Evolutionary conservation across 1,140 invertebrate species (phyloP), one percentile per base, ranked within the genome.

Genomic region (Drosophila simulans): DNA sequence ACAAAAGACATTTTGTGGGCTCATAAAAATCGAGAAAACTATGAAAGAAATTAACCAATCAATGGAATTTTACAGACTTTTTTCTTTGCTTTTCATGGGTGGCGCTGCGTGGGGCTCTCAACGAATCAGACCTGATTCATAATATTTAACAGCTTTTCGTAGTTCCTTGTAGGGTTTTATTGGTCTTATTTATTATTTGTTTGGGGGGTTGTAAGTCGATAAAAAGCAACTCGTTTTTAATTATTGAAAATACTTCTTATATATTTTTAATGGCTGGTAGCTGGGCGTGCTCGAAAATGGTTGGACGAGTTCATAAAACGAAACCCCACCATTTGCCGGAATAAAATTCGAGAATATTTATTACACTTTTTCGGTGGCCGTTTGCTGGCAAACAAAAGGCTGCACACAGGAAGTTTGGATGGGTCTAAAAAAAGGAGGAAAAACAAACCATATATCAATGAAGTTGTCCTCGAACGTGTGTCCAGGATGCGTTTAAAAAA

Each of bases 401-500:
- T 51, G 55, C 73, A 71, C 56, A 82, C 78, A 86, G 82, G 83
- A 86, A 82, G 64, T 72, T 63, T 56, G 75, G 74, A 70, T 63
- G 39, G 60, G 31, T 58, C 20, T 34, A 70, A 73, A 74, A 83
- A 81, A 37, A 31, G 25, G 45, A 60, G 63, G 52, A 58, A 54
- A 58, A 73, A 85, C 53, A 75, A 53, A 70, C 65, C 74, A 77
- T 88, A 86, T 86, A 88, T 88, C 82, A 88, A 86, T 86, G 70
- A 66, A 82, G 83, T 86, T 86, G 82, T 86, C 69, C 78, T 66
- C 60, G 72, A 74, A 74, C 83, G 74, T 89, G 83, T 83, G 84
- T 72, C 54, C 83, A 88, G 83, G 83, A 88, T 88, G 83, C 83
- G 66, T 74, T 88, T 83, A 88, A 88, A 88, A 86, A 89, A 80